Evolutionary conservation across 1,140 invertebrate genomes (phyloP).

Genomic region (Proctacanthus coquilletti): DNA sequence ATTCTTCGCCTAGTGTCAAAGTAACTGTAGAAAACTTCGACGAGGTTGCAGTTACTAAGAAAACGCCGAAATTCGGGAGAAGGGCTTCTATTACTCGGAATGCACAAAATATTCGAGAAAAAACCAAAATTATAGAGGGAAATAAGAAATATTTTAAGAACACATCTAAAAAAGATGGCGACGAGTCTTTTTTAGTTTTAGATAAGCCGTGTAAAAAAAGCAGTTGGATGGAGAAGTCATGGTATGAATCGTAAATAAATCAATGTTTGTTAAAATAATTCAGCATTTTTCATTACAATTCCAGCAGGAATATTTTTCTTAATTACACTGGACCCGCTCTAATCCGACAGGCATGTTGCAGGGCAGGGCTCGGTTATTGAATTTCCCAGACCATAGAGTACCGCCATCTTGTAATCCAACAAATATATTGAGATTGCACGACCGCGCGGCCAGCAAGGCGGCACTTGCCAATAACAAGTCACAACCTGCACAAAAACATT

Average conservation of each 20-base stretch:
- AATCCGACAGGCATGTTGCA: no score
- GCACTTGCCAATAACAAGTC: no score
- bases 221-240: slow-evolving; percentile 28
- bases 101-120: slow-evolving; percentile 17
- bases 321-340: no score
- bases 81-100: slow-evolving; percentile 20
- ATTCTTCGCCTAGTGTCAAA: slow-evolving; percentile 13
- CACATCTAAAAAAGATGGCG: slow-evolving; percentile 9
- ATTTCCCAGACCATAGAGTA: no score
- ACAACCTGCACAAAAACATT: no score
- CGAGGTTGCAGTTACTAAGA: slow-evolving; percentile 12
- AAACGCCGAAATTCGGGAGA: slow-evolving; percentile 19
- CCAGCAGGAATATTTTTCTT: no score
- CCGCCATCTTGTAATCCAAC: background rate
- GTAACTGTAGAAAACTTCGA: slow-evolving; percentile 6
- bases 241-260: slow-evolving; percentile 21
- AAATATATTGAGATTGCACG: background rate
- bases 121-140: slow-evolving; percentile 23
- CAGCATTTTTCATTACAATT: background rate
- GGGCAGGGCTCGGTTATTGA: no score
- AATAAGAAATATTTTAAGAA: slow-evolving; percentile 21
- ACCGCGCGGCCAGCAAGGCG: no score
- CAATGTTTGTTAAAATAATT: background rate
- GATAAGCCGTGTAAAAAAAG: slow-evolving; percentile 20
- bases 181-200: slow-evolving; percentile 22